Percentiles rank a stretch among this genome's conserved stretches.
Conservation (phyloP, 2,888 invertebrate species). For the Lampropteryx suffumata region DNA sequence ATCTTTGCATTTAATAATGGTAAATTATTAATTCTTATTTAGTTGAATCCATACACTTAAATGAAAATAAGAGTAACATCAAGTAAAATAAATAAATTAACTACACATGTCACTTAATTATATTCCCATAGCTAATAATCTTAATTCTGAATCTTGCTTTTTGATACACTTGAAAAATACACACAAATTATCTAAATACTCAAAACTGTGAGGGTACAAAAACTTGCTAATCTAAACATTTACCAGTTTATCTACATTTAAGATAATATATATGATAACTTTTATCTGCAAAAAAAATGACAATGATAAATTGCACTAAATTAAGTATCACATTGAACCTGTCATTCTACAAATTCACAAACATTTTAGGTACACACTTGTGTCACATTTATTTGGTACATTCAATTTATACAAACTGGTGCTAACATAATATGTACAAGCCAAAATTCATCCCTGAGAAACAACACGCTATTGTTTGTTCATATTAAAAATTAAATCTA, state of each 20-base stretch:
- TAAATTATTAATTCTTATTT: background rate
- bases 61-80: conserved; percentile 2
- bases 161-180: conserved; percentile 1
- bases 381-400: conserved; percentile 10
- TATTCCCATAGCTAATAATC: background rate
- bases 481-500: background rate
- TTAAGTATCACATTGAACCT: conserved; percentile 9
- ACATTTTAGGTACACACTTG: conserved; percentile 11
- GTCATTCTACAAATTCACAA: background rate
- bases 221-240: background rate
- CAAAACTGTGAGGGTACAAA: conserved; percentile 2
- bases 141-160: background rate
- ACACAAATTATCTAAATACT: background rate
- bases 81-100: conserved; percentile 3
- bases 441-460: background rate
- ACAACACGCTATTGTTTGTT: background rate
- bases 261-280: conserved; percentile 4
- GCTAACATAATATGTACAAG: conserved; percentile 12
- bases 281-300: background rate
- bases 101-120: conserved; percentile 14
- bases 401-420: conserved; percentile 8
- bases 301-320: conserved; percentile 6
- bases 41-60: background rate
- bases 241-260: conserved; percentile 10
- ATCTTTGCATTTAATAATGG: too few species aligned